Base-by-base conservation (phyloP, 2,797 vertebrate genomes). In the Coluber constrictor region DNA sequence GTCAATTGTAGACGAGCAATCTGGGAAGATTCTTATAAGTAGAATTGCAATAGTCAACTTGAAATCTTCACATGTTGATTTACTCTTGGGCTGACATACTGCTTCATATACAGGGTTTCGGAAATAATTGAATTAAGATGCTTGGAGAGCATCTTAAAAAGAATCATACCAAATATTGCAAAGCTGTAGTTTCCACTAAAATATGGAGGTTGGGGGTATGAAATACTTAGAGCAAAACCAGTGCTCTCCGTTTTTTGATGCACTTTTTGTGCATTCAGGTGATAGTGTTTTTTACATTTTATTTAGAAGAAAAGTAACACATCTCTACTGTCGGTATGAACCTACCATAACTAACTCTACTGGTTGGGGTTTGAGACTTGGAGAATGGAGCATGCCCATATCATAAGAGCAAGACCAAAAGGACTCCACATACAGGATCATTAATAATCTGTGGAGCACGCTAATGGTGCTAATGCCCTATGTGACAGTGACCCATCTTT, bases 401-500 rank as follows among this genome's bases (percentile, higher is more conserved):
- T 91, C 12, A 94, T 93, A 93, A 94, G 47, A 37, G 61, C 51
- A 32, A 95, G 94, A 94, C 94, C 94, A 86, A 88, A 79, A 55
- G 18, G n/a, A 54, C 88, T 95, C 96, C 93, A 79, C 97, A 96
- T 95, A 93, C 95, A 86, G 97, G 43, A 88, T 97, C 97, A 97
- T 98, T 98, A 97, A 98, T 98, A 97, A 97, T 97, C 96, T 94
- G 93, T 94, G 37, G 27, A 88, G 59, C 96, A 95, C 90, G 96
- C 97, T 98, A 98, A 98, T 97, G 96, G 98, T 97, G 97, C 97
- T 98, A 98, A 98, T 98, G 97, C 96, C 94, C 92, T 97, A 97
- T 97, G 97, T 98, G 98, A 98, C 98, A 98, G 97, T 98, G 97
- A 97, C 97, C 97, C 97, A 98, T 98, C 97, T 98, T 96, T 93